Evolutionary conservation across 1,140 invertebrate species (phyloP).

Genomic region (Drosophila lowei): DNA sequence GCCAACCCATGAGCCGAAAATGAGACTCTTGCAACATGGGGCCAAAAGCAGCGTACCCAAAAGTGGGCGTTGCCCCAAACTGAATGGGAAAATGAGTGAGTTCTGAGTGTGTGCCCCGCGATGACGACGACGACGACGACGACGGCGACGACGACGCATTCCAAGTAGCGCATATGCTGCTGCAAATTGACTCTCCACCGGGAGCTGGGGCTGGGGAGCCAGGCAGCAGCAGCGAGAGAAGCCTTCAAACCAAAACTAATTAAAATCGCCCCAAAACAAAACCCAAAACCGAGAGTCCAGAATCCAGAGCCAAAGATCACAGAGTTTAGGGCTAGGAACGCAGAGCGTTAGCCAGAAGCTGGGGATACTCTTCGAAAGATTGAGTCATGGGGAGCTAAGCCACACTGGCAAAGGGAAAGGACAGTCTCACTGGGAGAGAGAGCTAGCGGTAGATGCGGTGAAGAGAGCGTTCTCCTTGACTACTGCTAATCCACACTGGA

Average conservation of each 20-base stretch:
- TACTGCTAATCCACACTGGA: no score
- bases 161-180: constrained; percentile 80
- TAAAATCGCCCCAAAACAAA: constrained; percentile 82
- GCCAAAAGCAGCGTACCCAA: constrained; percentile 59
- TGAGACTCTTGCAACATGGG: constrained; percentile 45
- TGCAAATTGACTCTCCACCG: constrained; percentile 32
- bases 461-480: no score
- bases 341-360: no score
- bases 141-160: constrained; percentile 59
- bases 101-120: constrained; percentile 50
- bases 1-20: constrained; percentile 68
- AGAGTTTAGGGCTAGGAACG: no score
- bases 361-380: no score
- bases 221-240: constrained; percentile 17
- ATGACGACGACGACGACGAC: constrained; percentile 2
- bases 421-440: no score
- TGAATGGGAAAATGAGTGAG: constrained; percentile 82
- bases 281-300: background rate
- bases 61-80: constrained; percentile 80
- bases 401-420: no score
- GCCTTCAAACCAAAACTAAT: constrained; percentile 81
- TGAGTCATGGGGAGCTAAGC: no score
- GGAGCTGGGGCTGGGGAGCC: constrained; percentile 33
- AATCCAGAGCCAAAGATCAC: no score
- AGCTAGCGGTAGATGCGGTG: no score